Conservation (phyloP, 2,113 vertebrate species). For the Phylloscopus whistleri region DNA sequence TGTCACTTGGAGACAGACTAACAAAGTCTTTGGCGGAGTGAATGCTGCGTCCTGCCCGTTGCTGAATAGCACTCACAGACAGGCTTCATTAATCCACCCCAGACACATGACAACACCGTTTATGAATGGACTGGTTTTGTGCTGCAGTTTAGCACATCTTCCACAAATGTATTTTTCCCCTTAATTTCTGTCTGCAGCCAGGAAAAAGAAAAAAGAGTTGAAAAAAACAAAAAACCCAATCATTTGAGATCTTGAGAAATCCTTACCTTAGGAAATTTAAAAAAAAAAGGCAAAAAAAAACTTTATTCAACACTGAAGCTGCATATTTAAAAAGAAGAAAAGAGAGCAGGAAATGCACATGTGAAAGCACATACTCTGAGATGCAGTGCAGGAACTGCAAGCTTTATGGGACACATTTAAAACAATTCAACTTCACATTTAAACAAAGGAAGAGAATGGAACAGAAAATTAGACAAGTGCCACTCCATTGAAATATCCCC, state of each 20-base stretch:
- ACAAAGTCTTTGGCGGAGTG: neutral
- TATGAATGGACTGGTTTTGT: neutral
- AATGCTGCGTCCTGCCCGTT: neutral
- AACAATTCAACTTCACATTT: slow-evolving; percentile 13
- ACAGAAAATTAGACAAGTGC: slow-evolving; percentile 20
- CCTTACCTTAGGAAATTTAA: neutral
- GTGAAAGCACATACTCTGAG: neutral
- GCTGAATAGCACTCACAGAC: neutral
- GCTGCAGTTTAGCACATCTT: neutral
- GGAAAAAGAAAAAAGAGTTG: neutral
- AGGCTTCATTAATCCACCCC: slow-evolving; percentile 16
- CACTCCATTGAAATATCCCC: neutral
- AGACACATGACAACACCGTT: neutral
- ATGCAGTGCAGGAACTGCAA: neutral
- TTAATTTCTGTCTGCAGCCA: neutral
- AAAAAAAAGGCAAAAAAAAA: neutral
- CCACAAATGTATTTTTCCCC: neutral
- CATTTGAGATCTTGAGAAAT: neutral
- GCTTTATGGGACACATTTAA: neutral
- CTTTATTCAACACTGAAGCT: neutral
- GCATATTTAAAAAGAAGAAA: neutral
- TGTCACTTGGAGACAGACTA: neutral
- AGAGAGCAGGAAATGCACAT: neutral
- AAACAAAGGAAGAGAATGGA: slow-evolving; percentile 19
- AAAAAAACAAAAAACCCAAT: neutral